Conservation (phyloP, 2,888 invertebrate genomes). For the Steromphala cineraria region DNA sequence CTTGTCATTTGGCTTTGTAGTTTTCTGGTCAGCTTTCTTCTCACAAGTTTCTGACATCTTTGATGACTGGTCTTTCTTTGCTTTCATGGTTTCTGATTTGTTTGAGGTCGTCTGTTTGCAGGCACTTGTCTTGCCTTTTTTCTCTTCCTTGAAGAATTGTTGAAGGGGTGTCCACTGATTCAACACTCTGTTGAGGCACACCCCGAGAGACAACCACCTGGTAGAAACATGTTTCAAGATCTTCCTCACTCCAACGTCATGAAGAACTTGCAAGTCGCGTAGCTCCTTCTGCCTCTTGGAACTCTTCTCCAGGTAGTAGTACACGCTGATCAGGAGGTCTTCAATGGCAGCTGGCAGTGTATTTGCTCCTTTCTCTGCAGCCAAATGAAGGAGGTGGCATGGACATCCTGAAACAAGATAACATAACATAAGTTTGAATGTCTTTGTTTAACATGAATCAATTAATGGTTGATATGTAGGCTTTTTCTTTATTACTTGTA, state of each 20-base stretch:
- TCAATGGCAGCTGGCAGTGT: slow-evolving; percentile 12
- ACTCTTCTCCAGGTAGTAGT: slow-evolving; percentile 23
- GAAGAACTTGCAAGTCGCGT: background rate
- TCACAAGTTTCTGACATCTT: too few relatives aligned
- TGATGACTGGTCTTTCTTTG: too few relatives aligned
- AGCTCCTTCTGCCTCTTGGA: background rate
- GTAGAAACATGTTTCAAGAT: slow-evolving; percentile 21
- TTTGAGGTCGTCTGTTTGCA: too few relatives aligned
- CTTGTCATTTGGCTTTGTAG: too few relatives aligned
- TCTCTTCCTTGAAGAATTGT: too few relatives aligned
- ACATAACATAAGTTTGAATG: background rate
- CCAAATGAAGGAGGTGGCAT: slow-evolving; percentile 31
- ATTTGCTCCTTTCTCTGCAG: slow-evolving; percentile 29
- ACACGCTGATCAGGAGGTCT: slow-evolving; percentile 25
- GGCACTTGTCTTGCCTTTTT: too few relatives aligned
- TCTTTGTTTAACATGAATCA: background rate
- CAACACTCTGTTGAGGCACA: background rate
- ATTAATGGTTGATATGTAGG: too few relatives aligned
- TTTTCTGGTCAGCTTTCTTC: too few relatives aligned
- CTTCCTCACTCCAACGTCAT: background rate
- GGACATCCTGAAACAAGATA: slow-evolving; percentile 24
- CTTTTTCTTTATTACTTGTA: background rate
- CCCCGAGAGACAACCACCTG: slow-evolving; percentile 16
- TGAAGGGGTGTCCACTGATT: too few relatives aligned
- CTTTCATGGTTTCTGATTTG: too few relatives aligned